phyloP scores from a whole-genome alignment of 1,140 invertebrate genomes.

The Diachasmimorpha longicaudata region DNA sequence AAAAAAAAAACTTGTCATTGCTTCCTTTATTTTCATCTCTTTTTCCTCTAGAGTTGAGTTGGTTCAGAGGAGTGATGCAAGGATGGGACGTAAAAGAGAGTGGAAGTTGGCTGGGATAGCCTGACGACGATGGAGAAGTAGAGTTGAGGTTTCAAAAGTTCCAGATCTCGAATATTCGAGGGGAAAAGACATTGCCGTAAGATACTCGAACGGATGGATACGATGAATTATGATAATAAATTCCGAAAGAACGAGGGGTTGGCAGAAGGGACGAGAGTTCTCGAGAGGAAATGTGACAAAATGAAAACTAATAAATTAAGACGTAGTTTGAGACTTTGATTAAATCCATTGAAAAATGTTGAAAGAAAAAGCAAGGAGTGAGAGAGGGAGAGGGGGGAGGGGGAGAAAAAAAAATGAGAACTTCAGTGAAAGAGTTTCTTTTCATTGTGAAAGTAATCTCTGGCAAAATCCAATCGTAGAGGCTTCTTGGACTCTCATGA shows the following conservation, averaged over 20 bases:
- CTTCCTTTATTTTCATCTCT: not conserved
- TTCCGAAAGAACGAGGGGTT: not conserved
- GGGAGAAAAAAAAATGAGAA: not conserved
- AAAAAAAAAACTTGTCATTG: not conserved
- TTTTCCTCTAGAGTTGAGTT: not conserved
- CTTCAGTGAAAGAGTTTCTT: not conserved
- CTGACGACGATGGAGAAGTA: not conserved
- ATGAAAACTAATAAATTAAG: constrained; percentile 9
- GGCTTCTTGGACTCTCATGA: not conserved
- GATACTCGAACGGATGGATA: constrained; percentile 6
- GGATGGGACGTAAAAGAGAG: not conserved
- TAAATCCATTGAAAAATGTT: not conserved
- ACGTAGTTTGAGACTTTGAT: not conserved
- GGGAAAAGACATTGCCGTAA: not conserved
- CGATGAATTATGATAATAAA: constrained; percentile 9
- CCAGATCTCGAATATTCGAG: not conserved
- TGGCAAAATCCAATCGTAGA: constrained; percentile 19
- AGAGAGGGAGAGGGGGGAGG: not conserved
- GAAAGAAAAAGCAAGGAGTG: not conserved
- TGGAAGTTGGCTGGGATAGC: not conserved
- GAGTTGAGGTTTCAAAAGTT: constrained; percentile 10
- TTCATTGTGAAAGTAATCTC: constrained; percentile 24
- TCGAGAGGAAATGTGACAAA: not conserved
- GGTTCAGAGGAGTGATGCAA: not conserved
- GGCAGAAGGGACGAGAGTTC: not conserved